These are phyloP conservation scores for Phodopus roborovskii DNA, from an alignment of 2,113 vertebrate genomes.

Conservation along the genomic window DNA sequence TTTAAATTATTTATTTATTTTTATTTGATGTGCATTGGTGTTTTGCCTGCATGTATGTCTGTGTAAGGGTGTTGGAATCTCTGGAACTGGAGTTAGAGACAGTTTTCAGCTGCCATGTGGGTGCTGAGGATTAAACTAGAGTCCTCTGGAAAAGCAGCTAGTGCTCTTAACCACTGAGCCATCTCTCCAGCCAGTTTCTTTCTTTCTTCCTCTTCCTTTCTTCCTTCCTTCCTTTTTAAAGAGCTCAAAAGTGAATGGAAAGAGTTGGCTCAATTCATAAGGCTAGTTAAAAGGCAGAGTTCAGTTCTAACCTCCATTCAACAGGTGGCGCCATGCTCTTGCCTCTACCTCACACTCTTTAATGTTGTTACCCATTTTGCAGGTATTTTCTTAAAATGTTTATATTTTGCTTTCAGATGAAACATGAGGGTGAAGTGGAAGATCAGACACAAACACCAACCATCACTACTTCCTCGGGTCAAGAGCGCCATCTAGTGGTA, in stretches of 20 bases:
- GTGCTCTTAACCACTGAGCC: neutral
- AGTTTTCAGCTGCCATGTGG: neutral
- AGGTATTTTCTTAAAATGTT: slow-evolving; percentile 24
- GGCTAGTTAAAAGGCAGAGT: neutral
- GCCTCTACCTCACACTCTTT: neutral
- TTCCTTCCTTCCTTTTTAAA: neutral
- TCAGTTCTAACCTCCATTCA: neutral
- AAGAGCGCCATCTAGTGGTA: slow-evolving; percentile 73
- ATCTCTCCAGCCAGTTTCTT: neutral
- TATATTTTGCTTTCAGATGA: neutral
- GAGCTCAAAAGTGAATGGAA: neutral
- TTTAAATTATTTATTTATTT: neutral
- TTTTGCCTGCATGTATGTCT: neutral
- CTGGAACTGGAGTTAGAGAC: neutral
- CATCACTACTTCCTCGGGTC: slow-evolving; percentile 9
- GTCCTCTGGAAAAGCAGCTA: neutral
- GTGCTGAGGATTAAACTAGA: neutral
- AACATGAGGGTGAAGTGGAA: rapidly evolving
- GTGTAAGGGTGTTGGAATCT: neutral
- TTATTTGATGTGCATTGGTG: neutral
- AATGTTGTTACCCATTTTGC: slow-evolving; percentile 40
- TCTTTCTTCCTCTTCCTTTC: neutral
- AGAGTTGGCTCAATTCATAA: neutral
- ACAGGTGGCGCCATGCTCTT: neutral
- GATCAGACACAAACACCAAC: neutral